A percentile compares a stretch with the other conserved stretches of the same genome.
Evolutionary conservation across 1,140 invertebrate genomes (phyloP).

Genomic region (Drosophila nigrodunni): DNA sequence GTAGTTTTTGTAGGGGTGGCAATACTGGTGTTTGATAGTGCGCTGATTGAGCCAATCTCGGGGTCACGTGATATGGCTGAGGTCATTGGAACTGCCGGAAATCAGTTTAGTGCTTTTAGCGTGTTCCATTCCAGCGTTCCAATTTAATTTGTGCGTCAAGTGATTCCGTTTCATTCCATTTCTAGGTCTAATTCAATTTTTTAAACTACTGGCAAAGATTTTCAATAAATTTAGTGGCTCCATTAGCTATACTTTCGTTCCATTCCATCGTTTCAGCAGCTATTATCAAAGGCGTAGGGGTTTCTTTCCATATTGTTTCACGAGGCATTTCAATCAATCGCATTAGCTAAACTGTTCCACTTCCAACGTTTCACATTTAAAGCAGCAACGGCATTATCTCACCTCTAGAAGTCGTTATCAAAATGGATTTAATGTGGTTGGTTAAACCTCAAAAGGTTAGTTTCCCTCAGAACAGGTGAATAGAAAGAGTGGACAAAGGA

Average conservation of each 20-base stretch:
- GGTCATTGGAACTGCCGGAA: slow-evolving; percentile 5
- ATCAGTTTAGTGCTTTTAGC: not conserved
- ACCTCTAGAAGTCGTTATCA: not conserved
- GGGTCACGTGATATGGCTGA: not conserved
- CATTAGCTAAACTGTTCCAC: not conserved
- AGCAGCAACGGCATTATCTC: not conserved
- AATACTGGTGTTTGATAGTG: not conserved
- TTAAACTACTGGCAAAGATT: too few relatives aligned
- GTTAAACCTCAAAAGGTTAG: slow-evolving; percentile 14
- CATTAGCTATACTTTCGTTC: too few relatives aligned
- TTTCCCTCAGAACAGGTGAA: slow-evolving; percentile 6
- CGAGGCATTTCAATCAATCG: not conserved
- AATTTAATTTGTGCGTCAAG: not conserved
- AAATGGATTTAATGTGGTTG: slow-evolving; percentile 3
- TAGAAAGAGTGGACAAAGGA: not conserved
- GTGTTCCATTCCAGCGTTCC: slow-evolving; percentile 12
- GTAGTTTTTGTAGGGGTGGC: not conserved
- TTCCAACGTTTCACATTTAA: slow-evolving; percentile 8
- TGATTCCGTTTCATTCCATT: too few relatives aligned
- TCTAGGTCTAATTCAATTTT: too few relatives aligned
- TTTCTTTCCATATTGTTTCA: not conserved
- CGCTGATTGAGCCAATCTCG: not conserved
- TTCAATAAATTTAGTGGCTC: too few relatives aligned
- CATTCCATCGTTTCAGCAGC: too few relatives aligned
- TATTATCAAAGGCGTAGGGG: not conserved